A percentile compares a stretch with the other conserved stretches of the same genome.
phyloP scores from a whole-genome alignment of 2,113 vertebrate species.

The Cyanoramphus novaezelandiae region DNA sequence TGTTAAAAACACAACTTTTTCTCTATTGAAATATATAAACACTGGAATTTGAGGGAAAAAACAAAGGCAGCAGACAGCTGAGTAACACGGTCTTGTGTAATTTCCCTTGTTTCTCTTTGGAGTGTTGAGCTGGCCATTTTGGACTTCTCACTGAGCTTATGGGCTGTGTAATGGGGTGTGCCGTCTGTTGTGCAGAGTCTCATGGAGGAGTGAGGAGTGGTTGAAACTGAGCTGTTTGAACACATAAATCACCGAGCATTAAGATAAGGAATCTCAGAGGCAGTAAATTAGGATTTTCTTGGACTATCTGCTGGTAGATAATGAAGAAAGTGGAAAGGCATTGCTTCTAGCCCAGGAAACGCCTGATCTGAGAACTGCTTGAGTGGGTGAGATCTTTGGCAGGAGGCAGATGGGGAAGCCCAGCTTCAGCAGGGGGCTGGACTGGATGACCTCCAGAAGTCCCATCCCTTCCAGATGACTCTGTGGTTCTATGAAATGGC shows the following conservation, averaged over 20 bases:
- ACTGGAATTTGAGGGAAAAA: background rate
- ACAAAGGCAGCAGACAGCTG: background rate
- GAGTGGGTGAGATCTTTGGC: background rate
- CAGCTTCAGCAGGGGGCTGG: background rate
- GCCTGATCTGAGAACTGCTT: background rate
- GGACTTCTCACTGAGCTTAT: background rate
- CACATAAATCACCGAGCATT: background rate
- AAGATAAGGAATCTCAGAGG: slow-evolving; percentile 1
- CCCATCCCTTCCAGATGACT: background rate
- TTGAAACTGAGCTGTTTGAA: background rate
- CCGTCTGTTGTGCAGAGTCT: background rate
- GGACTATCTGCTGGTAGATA: background rate
- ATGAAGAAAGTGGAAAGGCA: background rate
- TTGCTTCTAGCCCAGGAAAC: slow-evolving; percentile 5
- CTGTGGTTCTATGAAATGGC: background rate
- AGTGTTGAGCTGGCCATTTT: background rate
- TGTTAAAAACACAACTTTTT: background rate
- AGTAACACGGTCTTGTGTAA: background rate
- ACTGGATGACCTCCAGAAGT: background rate
- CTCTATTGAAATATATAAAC: background rate
- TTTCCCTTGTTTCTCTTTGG: background rate
- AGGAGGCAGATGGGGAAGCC: background rate
- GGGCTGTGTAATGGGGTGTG: background rate
- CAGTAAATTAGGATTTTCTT: background rate
- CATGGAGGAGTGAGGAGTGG: background rate